These are phyloP conservation scores for Solea senegalensis DNA, from an alignment of 2,113 vertebrate genomes.

Conservation along the genomic window DNA sequence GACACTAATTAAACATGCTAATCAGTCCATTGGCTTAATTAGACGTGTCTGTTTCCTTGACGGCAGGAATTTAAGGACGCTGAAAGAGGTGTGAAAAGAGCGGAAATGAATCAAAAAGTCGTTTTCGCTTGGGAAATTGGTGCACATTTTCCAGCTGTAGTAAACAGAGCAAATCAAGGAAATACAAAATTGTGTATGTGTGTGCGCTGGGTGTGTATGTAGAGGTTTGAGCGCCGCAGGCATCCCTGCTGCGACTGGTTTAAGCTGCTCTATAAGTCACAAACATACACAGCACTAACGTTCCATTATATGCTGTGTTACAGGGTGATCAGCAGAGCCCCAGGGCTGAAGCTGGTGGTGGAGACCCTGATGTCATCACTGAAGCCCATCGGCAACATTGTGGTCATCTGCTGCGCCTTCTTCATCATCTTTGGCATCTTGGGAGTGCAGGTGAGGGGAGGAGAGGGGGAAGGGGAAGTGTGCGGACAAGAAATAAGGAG, in stretches of 20 bases:
- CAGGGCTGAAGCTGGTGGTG: constrained; percentile 97
- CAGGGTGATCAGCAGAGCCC: constrained; percentile 98
- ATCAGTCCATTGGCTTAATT: constrained; percentile 71
- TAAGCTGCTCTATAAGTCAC: constrained; percentile 14
- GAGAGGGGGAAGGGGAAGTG: neutral
- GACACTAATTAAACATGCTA: constrained; percentile 67
- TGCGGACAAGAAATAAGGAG: neutral
- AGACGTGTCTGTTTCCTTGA: constrained; percentile 56
- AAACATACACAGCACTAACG: neutral
- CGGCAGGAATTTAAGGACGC: constrained; percentile 27
- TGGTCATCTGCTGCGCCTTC: constrained; percentile 99
- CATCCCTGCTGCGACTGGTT: constrained; percentile 40
- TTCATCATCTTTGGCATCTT: constrained; percentile 99
- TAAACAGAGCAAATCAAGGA: neutral
- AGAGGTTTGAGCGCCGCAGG: too few relatives aligned
- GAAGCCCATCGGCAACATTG: constrained; percentile 98
- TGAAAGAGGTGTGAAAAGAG: constrained; percentile 12
- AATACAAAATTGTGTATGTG: neutral
- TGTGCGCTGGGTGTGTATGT: neutral
- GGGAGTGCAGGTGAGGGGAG: constrained; percentile 93
- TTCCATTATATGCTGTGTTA: constrained; percentile 24
- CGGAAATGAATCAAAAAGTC: neutral
- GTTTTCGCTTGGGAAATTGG: constrained; percentile 1
- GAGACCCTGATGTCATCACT: constrained; percentile 98
- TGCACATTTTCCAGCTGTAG: neutral